Base-by-base conservation (phyloP, 2,888 invertebrate genomes). In the Zelleria hepariella region DNA sequence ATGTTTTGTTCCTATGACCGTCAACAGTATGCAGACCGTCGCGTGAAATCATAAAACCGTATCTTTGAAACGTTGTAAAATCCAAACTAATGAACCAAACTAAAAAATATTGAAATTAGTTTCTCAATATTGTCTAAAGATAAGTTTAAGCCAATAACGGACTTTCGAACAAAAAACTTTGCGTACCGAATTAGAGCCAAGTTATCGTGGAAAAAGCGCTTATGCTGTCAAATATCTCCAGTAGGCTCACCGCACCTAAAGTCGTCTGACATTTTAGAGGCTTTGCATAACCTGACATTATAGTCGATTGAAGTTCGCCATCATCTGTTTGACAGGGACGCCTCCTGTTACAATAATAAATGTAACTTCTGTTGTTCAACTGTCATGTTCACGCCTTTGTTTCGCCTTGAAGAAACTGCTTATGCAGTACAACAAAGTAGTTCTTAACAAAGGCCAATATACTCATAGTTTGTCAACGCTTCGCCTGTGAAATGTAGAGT, bases 231-330 rank as follows among this genome's bases (percentile, higher is more conserved):
- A 0, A 15, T 15, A 15, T 42, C 32, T 42, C 15, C 10, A 42
- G 32, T 42, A 42, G 32, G 15, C 32, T 15, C 32, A 3, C 32
- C 10, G 15, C 4, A 4, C 32, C 32, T 42, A 42, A 2, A 42
- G 32, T 1, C 10, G 59, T 64, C 72, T 78, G 75, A 77, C 77
- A 77, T 78, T 80, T 79, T 72, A 69, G 70, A 67, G 65, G 72
- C 71, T 80, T 80, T 77, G 77, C 79, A 77, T 77, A 79, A 79
- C 74, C 69, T 76, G 78, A 74, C 76, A 80, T 79, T 79, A 74
- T 66, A 54, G 62, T 66, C 74, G 73, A 76, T 75, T 74, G 74
- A 72, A 73, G 75, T 71, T 65, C 66, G 24, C 26, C 25, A 18
- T 24, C 69, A 65, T 71, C 71, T 71, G 67, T 66, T 59, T 57